Evolutionary conservation across 2,888 invertebrate genomes (phyloP).

Genomic region (Quadroppia sp.): DNA sequence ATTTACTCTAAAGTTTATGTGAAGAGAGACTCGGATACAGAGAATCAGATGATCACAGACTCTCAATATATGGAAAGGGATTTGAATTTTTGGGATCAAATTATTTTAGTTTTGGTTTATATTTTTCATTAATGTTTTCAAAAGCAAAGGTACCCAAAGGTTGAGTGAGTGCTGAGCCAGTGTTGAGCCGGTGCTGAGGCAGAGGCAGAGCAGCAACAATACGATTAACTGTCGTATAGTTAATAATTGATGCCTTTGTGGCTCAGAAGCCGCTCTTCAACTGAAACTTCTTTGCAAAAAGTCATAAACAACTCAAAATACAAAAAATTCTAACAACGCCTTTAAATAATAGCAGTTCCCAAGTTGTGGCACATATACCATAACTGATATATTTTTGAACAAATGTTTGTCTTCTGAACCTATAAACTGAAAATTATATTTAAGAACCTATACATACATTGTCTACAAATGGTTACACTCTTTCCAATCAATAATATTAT

Average conservation of each 20-base stretch:
- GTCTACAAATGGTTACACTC: conserved; percentile 9
- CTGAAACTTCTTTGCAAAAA: conserved; percentile 28
- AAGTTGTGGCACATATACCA: conserved; percentile 12
- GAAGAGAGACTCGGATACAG: neutral
- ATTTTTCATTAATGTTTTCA: neutral
- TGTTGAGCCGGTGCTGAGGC: no score
- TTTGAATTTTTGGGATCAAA: neutral
- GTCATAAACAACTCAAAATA: conserved; percentile 31
- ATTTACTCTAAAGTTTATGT: conserved; percentile 18
- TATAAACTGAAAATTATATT: conserved; percentile 29
- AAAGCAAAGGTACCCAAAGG: conserved; percentile 12
- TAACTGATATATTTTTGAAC: conserved; percentile 9
- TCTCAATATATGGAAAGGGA: no score
- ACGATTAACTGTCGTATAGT: conserved; percentile 25
- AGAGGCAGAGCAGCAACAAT: conserved; percentile 15
- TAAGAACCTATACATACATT: conserved; percentile 30
- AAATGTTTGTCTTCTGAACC: conserved; percentile 23
- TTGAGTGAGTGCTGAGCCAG: neutral
- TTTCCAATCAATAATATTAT: conserved; percentile 14
- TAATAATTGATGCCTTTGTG: conserved; percentile 29
- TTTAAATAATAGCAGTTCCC: conserved; percentile 25
- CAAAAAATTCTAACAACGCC: conserved; percentile 29
- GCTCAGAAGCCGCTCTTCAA: conserved; percentile 14
- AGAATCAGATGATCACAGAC: no score
- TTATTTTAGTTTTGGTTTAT: neutral